phyloP scores from a whole-genome alignment of 2,113 vertebrate genomes.

The Chloroceryle aenea region DNA sequence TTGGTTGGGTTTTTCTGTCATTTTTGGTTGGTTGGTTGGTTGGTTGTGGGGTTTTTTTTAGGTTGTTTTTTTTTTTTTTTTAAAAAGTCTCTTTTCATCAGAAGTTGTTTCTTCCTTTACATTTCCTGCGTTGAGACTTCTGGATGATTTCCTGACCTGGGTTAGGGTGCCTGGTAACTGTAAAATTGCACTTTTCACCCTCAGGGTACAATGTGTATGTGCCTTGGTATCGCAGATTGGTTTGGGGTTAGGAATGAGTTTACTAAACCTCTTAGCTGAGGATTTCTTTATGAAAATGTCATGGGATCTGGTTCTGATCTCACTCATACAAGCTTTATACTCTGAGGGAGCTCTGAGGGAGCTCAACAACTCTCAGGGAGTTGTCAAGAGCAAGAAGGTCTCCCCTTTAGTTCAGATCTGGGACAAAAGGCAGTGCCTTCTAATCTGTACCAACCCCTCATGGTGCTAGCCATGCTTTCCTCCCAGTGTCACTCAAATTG shows the following conservation, averaged over 20 bases:
- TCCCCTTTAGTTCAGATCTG: not conserved
- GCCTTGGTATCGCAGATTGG: not conserved
- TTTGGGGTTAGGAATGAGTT: not conserved
- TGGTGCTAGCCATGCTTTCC: not conserved
- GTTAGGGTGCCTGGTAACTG: not conserved
- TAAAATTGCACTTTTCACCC: not conserved
- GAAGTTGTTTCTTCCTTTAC: constrained; percentile 52
- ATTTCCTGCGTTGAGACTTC: constrained; percentile 50
- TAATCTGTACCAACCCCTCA: too few relatives aligned
- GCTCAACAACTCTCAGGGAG: not conserved
- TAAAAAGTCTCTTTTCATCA: not conserved
- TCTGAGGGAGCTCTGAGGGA: not conserved
- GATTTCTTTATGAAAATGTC: not conserved
- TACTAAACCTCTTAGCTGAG: not conserved
- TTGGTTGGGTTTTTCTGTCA: too few relatives aligned
- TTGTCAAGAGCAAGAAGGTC: not conserved
- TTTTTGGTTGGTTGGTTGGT: too few relatives aligned
- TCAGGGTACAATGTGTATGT: not conserved
- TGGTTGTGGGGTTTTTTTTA: too few relatives aligned
- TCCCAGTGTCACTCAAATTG: not conserved
- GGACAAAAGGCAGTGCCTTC: not conserved
- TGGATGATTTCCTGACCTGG: constrained; percentile 29
- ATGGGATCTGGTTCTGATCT: not conserved
- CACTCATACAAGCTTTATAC: not conserved
- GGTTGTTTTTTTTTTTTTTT: not conserved